A percentile compares a stretch with the other conserved stretches of the same genome.
These are phyloP conservation scores for Megaceryle alcyon DNA, from an alignment of 2,797 vertebrate species.

Conservation along the genomic window DNA sequence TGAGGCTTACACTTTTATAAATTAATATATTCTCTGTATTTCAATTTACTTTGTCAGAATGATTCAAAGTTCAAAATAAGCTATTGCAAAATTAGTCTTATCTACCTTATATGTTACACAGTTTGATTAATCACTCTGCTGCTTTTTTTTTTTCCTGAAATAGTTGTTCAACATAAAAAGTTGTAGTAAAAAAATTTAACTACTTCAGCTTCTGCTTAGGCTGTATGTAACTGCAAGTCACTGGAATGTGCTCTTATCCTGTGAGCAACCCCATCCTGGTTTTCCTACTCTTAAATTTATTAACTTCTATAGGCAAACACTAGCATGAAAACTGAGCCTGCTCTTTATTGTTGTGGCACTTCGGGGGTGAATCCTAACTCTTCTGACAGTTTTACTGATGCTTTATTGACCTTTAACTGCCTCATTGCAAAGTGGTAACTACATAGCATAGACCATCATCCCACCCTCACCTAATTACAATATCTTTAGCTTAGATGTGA, in stretches of 20 bases:
- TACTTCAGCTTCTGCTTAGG: neutral
- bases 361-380: neutral
- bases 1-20: neutral
- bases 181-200: neutral
- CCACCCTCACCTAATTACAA: neutral
- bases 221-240: fast-evolving
- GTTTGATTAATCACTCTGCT: neutral
- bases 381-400: neutral
- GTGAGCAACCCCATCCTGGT: fast-evolving
- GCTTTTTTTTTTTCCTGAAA: neutral
- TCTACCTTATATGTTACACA: neutral
- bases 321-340: neutral
- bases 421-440: neutral
- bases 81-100: neutral
- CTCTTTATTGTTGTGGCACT: neutral
- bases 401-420: neutral
- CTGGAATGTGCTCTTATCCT: neutral
- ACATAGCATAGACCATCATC: neutral
- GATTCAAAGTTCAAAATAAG: neutral
- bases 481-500: neutral
- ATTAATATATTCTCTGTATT: neutral
- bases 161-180: neutral
- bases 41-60: neutral
- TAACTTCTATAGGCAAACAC: neutral
- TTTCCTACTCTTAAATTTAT: neutral